Percentiles rank a stretch among this genome's conserved stretches.
Evolutionary conservation across 2,888 invertebrate genomes (phyloP).

Genomic region (Metopia argyrocephala): DNA sequence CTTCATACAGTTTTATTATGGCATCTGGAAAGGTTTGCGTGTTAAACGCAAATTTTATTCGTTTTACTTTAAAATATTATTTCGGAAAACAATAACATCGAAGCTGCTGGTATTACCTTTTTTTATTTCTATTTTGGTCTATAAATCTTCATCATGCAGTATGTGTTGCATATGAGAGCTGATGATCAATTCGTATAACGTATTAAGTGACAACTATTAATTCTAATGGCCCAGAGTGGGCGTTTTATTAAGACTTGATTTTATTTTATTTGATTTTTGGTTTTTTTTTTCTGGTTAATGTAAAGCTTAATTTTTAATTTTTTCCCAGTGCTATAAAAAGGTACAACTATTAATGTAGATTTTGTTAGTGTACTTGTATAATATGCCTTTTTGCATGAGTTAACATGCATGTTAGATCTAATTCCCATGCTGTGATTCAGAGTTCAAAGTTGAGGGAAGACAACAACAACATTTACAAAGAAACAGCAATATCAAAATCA

Average conservation of each 20-base stretch:
- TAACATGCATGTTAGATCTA: conserved; percentile 59
- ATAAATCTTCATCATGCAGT: no score
- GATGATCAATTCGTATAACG: conserved; percentile 52
- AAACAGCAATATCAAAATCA: conserved; percentile 37
- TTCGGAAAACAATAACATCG: conserved; percentile 24
- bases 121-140: no score
- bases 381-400: conserved; percentile 6
- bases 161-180: conserved; percentile 4
- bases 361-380: background rate
- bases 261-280: conserved; percentile 30
- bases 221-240: conserved; percentile 58
- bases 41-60: conserved; percentile 58
- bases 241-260: conserved; percentile 37
- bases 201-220: conserved; percentile 58
- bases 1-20: background rate
- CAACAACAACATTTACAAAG: conserved; percentile 44
- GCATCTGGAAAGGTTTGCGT: conserved; percentile 48
- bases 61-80: conserved; percentile 38
- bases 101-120: background rate
- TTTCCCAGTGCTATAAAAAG: conserved; percentile 41
- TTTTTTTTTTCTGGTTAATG: conserved; percentile 22
- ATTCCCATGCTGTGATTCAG: conserved; percentile 63
- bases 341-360: background rate
- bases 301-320: conserved; percentile 4
- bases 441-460: conserved; percentile 62